Evolutionary conservation across 2,888 invertebrate genomes (phyloP), one percentile per base, ranked within the genome.

Genomic region (Hymenopus coronatus): DNA sequence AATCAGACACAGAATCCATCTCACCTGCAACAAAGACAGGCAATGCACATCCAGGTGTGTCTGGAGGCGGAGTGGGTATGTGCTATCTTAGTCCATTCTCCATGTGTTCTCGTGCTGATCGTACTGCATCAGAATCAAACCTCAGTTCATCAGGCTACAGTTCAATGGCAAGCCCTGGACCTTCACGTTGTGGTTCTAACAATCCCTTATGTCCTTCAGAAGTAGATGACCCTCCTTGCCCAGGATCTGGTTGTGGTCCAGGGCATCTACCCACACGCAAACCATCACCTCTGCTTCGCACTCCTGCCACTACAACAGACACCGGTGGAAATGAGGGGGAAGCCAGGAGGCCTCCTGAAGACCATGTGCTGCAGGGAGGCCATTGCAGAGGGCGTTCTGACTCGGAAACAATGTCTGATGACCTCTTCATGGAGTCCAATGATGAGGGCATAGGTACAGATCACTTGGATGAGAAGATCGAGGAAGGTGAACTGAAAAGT

Each of bases 71-170:
- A 90, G 91, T 28, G 88, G 91, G 87, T 83, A 96, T 97, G 96
- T 96, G 96, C 91, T 97, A 97, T 92, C 93, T 97, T 27, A 97
- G 96, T 92, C 97, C 97, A 0, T 97, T 97, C 92, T 95, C 96
- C 1, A 96, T 96, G 95, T 95, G 96, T 84, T 95, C 95, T 1
- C 94, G 96, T 91, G 96, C 96, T 25, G 96, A 97, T 92, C 94
- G 97, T 91, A 96, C 96, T 2, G 96, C 97, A 25, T 97, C 97
- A 0, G 97, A 97, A 93, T 97, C 97, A 3, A 97, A 97, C 93
- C 94, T 97, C 83, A 97, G 97, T 90, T 97, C 97, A 14, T 97
- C 97, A 0, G 97, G 97, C 14, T 97, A 97, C 92, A 97, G 97
- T 91, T 97, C 97, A 3, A 97, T 97, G 96, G 97, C 97, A 0